Evolutionary conservation across 2,113 vertebrate species (phyloP), one percentile per base, ranked within the genome.

Genomic region (Forbesichthys papilliferus): DNA sequence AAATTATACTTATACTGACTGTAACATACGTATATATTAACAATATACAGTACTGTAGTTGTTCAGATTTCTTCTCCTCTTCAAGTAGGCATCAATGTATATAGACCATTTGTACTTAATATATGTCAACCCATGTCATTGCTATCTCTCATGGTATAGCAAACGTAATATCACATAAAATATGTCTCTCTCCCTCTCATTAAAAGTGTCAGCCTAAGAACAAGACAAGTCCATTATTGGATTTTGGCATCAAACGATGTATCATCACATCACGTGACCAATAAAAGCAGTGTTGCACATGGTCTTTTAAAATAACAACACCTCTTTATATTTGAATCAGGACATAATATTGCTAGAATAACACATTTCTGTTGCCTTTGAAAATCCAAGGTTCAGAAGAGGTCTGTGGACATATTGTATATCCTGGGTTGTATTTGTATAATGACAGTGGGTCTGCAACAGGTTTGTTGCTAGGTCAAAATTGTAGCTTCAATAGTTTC

Each of bases 141-240:
- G 36, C 36, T 42, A 68, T 68, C 54, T 1, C 48, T 65, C 16
- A 9, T 62, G 27, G 27, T 9, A 57, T 9, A 56, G 42, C 2
- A 47, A 42, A 74, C 36, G 27, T 64, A 27, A 74, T 48, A 66
- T 63, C 4, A 63, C 11, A 60, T 48, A 12, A 68, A 75, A 27
- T 33, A 65, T 11, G n/a, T 67, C 65, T 65, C 64, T 46, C 55
- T 42, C 5, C 5, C 20, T 36, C 46, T 53, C 18, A 48, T 8
- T 67, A 67, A 53, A 52, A 34, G 49, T 61, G 57, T 16, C 46
- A 52, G 73, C 54, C 33, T 73, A 33, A 60, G 57, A 66, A 74
- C 64, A 71, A 18, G 27, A 49, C 36, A 62, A 34, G 14, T 55
- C 75, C 64, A n/a, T 14, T 27, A 58, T 71, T 58, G 27, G 27